These are phyloP conservation scores for Temnothorax longispinosus DNA, from an alignment of 1,140 invertebrate genomes.

Conservation along the genomic window DNA sequence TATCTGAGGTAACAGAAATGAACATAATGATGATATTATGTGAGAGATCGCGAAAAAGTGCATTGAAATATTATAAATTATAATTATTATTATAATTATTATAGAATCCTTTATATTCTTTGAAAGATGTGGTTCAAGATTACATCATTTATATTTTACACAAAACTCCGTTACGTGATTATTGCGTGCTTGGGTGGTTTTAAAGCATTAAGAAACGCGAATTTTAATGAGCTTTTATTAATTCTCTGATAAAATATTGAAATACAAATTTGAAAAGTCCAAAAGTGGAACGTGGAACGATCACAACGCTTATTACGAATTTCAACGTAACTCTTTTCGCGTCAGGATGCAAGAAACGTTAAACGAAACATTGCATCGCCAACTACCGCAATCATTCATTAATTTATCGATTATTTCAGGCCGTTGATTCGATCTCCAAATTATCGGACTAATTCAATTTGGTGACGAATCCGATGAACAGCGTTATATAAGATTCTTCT, in stretches of 20 bases:
- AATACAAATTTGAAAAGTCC: not conserved
- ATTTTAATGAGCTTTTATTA: constrained; percentile 14
- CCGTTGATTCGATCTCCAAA: constrained; percentile 5
- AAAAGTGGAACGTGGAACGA: not conserved
- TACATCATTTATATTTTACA: not conserved
- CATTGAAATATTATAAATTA: not conserved
- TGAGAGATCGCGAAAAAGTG: not conserved
- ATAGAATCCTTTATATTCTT: not conserved
- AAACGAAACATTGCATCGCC: not conserved
- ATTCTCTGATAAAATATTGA: not conserved
- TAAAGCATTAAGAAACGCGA: not conserved
- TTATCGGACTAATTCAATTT: not conserved
- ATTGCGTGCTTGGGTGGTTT: not conserved
- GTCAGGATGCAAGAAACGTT: not conserved
- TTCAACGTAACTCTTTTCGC: not conserved
- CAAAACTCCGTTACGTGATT: not conserved
- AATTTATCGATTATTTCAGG: not conserved
- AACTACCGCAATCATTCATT: not conserved
- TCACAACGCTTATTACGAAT: not conserved
- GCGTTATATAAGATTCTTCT: not conserved
- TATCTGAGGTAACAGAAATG: not conserved
- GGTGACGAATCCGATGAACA: not conserved
- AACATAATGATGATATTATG: not conserved
- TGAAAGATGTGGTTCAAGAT: not conserved
- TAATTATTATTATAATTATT: not conserved